Conservation (phyloP, 2,113 vertebrate species). For the Lamprologus ornatipinnis region DNA sequence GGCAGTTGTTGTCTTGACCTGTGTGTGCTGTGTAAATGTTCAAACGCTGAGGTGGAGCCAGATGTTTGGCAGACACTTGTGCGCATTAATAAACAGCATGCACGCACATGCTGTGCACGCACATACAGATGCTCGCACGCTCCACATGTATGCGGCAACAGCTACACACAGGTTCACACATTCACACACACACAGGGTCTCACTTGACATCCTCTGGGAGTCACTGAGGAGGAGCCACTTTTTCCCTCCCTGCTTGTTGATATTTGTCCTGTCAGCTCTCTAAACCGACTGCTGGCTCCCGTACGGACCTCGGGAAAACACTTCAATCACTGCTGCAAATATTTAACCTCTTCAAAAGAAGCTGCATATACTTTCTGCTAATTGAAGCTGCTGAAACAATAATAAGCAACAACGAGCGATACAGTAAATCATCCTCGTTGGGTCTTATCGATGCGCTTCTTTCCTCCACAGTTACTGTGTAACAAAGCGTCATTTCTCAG, state of each 20-base stretch:
- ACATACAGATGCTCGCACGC: slow-evolving; percentile 2
- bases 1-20: slow-evolving; percentile 60
- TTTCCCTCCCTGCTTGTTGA: slow-evolving; percentile 12
- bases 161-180: background rate
- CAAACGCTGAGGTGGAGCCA: slow-evolving; percentile 52
- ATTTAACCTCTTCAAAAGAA: slow-evolving; percentile 22
- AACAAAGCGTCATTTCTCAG: background rate
- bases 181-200: background rate
- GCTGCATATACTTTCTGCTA: background rate
- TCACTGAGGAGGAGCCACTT: background rate
- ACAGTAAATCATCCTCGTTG: background rate
- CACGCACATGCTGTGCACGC: background rate
- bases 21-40: slow-evolving; percentile 51
- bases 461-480: background rate
- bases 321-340: slow-evolving; percentile 28
- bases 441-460: background rate
- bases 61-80: slow-evolving; percentile 57
- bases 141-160: background rate
- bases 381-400: background rate
- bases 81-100: slow-evolving; percentile 47
- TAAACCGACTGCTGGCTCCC: slow-evolving; percentile 17
- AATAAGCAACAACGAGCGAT: background rate
- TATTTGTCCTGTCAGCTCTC: slow-evolving; percentile 46
- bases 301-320: background rate
- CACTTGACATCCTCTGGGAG: slow-evolving; percentile 16